A percentile compares a stretch with the other conserved stretches of the same genome.
Evolutionary conservation across 1,140 invertebrate species (phyloP).

Genomic region (Apolygus lucorum): DNA sequence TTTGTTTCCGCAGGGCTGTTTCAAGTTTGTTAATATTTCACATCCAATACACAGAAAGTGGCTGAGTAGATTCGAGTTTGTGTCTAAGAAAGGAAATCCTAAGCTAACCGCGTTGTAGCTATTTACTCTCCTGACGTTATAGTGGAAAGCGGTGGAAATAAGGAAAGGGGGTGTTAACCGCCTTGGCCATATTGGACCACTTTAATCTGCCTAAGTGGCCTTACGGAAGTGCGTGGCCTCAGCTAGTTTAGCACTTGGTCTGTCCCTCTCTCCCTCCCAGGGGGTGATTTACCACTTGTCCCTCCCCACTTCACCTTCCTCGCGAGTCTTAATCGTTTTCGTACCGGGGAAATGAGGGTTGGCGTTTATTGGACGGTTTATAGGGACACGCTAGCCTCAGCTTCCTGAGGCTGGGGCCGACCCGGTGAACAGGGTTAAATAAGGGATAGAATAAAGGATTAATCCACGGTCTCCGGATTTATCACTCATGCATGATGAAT

Average conservation of each 20-base stretch:
- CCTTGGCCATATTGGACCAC: constrained; percentile 14
- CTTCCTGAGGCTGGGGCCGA: not conserved
- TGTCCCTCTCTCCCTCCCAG: no score
- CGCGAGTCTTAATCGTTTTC: not conserved
- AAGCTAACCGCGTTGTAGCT: not conserved
- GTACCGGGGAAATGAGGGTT: not conserved
- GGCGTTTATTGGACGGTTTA: not conserved
- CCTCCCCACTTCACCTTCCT: no score
- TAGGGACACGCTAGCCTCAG: not conserved
- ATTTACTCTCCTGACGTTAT: no score
- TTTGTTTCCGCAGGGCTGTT: no score
- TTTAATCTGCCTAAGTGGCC: constrained; percentile 19
- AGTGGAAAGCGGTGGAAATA: no score
- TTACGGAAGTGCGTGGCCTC: constrained; percentile 15
- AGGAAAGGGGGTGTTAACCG: no score
- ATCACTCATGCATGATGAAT: no score
- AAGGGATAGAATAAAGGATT: not conserved
- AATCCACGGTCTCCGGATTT: no score
- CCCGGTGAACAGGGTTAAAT: not conserved
- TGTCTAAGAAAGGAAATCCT: no score
- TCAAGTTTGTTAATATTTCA: no score
- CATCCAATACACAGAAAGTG: no score
- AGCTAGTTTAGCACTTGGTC: constrained; percentile 15
- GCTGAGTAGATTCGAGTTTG: no score
- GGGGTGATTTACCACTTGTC: not conserved